Evolutionary conservation across 2,113 vertebrate genomes (phyloP), one percentile per base, ranked within the genome.

Genomic region (Gallinago jamesoni): DNA sequence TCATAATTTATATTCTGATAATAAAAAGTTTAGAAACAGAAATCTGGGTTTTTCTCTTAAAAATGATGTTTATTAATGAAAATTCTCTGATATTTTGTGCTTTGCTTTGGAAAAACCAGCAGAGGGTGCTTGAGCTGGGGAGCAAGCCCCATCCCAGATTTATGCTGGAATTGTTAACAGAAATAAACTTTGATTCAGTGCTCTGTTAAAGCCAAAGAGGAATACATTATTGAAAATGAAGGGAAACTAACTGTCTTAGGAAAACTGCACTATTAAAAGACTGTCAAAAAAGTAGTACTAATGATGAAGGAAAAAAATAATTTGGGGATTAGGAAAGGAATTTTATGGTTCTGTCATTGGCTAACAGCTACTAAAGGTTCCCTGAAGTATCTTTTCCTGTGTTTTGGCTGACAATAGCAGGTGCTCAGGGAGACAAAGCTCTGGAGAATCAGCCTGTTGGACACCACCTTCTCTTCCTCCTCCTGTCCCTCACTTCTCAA

Each of bases 61-160:
- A 87, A 91, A 57, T 12, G 2, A 41, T 84, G 2, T 0, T 57
- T 76, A 30, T 21, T 43, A 52, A 68, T 55, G 69, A 91, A 75
- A 88, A 78, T 64, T 73, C 52, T n/a, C 28, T 22, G 43, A 4
- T 82, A 57, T 79, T 94, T 89, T 60, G 81, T 94, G 95, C 85
- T 96, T 90, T 90, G 64, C 88, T 84, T 76, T 84, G 72, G 55
- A 64, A 90, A 87, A 78, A 78, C 95, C 97, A 97, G 95, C 88
- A 97, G 97, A 97, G 95, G 97, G 96, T 78, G 95, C 91, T 70
- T 91, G 93, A 92, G 57, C 20, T 72, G 69, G 91, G 60, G 20
- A 87, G 41, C 66, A 84, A 96, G 45, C 56, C 68, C 79, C 4
- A 0, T 68, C 69, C 79, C 66, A 73, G 52, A 60, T 89, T 64